These are phyloP conservation scores for Lepidothrix coronata DNA, from an alignment of 2,113 vertebrate genomes.

Conservation along the genomic window DNA sequence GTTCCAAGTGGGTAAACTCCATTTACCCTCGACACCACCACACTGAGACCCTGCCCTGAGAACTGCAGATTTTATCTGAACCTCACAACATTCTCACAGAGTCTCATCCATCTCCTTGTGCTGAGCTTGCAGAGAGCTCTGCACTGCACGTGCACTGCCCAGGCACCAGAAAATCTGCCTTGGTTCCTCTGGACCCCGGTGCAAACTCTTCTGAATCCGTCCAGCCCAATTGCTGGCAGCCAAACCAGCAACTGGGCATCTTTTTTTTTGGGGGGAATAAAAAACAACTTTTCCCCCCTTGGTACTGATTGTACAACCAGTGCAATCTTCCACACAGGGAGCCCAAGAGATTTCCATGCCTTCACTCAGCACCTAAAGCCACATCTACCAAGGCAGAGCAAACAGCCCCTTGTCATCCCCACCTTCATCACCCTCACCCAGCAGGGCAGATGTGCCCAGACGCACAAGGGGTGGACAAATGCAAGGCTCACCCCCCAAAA, in stretches of 20 bases:
- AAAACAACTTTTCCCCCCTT: background rate
- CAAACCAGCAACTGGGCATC: background rate
- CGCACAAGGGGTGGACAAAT: background rate
- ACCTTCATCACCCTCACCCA: background rate
- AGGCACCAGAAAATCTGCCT: background rate
- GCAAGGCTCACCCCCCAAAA: background rate
- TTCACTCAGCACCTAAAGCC: background rate
- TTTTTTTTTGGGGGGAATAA: no score
- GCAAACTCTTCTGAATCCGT: background rate
- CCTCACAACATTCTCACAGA: conserved; percentile 4
- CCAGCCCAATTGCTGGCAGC: background rate
- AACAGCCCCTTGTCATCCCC: background rate
- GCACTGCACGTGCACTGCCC: fast-evolving
- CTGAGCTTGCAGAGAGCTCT: background rate
- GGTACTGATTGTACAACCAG: fast-evolving
- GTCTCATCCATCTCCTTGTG: conserved; percentile 32
- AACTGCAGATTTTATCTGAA: conserved; percentile 50
- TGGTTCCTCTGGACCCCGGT: background rate
- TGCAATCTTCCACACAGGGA: background rate
- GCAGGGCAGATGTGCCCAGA: background rate
- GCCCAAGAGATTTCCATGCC: background rate
- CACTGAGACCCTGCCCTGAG: conserved; percentile 17
- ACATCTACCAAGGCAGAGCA: background rate
- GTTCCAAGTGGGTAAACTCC: conserved; percentile 34
- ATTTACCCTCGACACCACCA: background rate